Conservation (phyloP, 2,888 invertebrate species). For the Panzeria rudis region DNA sequence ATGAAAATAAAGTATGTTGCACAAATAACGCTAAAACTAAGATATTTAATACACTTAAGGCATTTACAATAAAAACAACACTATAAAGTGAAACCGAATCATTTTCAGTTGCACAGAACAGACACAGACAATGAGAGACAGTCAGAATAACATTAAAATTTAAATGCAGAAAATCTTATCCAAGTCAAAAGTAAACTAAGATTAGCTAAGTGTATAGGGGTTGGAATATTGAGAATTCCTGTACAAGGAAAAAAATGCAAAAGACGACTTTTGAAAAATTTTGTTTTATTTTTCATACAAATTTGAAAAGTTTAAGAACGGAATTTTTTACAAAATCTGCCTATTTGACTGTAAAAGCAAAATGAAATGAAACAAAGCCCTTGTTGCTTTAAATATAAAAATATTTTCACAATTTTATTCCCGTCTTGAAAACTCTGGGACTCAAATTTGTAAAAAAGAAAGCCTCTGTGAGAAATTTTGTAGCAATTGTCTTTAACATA, state of each 20-base stretch:
- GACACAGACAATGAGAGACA: slow-evolving; percentile 36
- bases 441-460: too few relatives aligned
- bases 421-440: too few relatives aligned
- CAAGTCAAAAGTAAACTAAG: slow-evolving; percentile 57
- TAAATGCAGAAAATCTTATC: slow-evolving; percentile 47
- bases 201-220: slow-evolving; percentile 51
- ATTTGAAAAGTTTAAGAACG: too few relatives aligned
- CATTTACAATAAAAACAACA: slow-evolving; percentile 12
- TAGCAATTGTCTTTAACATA: too few relatives aligned
- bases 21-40: slow-evolving; percentile 52
- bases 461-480: too few relatives aligned
- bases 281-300: too few relatives aligned
- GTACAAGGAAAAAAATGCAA: background rate
- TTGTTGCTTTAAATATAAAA: too few relatives aligned
- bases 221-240: background rate
- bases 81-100: slow-evolving; percentile 44
- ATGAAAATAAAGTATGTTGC: slow-evolving; percentile 14
- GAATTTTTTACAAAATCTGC: too few relatives aligned
- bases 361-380: too few relatives aligned
- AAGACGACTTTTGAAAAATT: background rate
- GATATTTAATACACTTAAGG: slow-evolving; percentile 61
- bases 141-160: slow-evolving; percentile 43
- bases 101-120: background rate
- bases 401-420: too few relatives aligned
- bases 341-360: too few relatives aligned